These are phyloP conservation scores for Montipora capricornis DNA, from an alignment of 64 coral and sea anemone species.

Conservation along the genomic window DNA sequence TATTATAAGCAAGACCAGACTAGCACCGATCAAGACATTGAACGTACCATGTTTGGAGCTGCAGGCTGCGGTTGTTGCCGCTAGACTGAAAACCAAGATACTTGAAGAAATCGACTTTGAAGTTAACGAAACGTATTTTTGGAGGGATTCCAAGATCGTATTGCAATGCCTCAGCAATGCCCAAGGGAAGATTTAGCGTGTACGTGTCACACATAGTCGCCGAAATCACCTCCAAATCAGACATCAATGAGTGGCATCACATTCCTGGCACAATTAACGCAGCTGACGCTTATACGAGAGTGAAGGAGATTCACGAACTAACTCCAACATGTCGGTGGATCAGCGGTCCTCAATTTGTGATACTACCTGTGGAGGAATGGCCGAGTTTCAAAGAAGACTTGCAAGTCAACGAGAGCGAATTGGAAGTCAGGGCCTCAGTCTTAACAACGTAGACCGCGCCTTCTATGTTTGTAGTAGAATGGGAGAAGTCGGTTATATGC, in stretches of 20 bases:
- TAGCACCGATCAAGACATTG: slow-evolving; percentile 20
- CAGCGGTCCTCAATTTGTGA: background rate
- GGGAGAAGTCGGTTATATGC: no score
- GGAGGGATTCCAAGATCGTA: slow-evolving; percentile 9
- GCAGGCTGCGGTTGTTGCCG: background rate
- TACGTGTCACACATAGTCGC: slow-evolving; percentile 12
- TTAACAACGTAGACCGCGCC: no score
- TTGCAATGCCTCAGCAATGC: background rate
- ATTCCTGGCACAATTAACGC: background rate
- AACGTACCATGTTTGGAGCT: background rate
- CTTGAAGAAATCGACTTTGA: background rate
- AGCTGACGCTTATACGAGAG: background rate
- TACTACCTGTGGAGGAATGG: background rate
- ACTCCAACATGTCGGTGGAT: slow-evolving; percentile 14
- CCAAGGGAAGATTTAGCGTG: background rate
- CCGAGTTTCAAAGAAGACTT: background rate
- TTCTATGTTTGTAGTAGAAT: no score
- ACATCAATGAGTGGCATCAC: slow-evolving; percentile 8
- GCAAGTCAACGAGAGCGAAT: no score
- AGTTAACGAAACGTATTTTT: background rate
- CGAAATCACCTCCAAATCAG: background rate
- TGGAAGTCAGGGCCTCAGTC: no score
- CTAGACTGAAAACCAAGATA: background rate
- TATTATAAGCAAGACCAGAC: slow-evolving; percentile 7
- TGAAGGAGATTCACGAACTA: background rate